Evolutionary conservation across 2,888 invertebrate species (phyloP).

Genomic region (Piscicola geometra): DNA sequence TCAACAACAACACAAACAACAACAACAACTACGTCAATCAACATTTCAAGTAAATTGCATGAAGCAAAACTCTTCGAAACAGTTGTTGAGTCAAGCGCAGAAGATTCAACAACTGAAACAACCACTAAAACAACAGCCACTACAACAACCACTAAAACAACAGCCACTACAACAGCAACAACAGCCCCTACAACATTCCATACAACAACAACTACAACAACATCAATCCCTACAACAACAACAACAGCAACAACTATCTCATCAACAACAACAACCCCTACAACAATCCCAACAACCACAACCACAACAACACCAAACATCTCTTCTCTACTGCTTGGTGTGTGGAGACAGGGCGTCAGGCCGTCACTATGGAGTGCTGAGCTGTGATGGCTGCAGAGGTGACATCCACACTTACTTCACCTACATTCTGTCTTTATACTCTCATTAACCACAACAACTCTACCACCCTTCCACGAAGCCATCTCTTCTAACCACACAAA

Average conservation of each 20-base stretch:
- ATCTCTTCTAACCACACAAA: too few relatives aligned
- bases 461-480: too few relatives aligned
- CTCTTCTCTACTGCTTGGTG: constrained; percentile 50
- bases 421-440: too few relatives aligned
- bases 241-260: neutral
- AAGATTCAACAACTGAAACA: neutral
- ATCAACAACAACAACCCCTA: neutral
- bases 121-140: neutral
- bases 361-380: constrained; percentile 59
- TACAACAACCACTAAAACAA: neutral
- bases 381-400: constrained; percentile 61
- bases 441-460: neutral
- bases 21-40: too few relatives aligned
- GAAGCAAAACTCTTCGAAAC: too few relatives aligned
- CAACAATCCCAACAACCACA: neutral
- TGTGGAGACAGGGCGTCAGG: constrained; percentile 59
- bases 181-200: neutral
- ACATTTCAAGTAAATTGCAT: too few relatives aligned
- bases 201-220: neutral
- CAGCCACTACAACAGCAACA: neutral
- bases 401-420: neutral
- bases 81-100: too few relatives aligned
- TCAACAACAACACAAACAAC: too few relatives aligned
- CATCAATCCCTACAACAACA: neutral
- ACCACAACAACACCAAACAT: neutral